Conservation (phyloP, 2,797 vertebrate genomes). For the Balearica regulorum region DNA sequence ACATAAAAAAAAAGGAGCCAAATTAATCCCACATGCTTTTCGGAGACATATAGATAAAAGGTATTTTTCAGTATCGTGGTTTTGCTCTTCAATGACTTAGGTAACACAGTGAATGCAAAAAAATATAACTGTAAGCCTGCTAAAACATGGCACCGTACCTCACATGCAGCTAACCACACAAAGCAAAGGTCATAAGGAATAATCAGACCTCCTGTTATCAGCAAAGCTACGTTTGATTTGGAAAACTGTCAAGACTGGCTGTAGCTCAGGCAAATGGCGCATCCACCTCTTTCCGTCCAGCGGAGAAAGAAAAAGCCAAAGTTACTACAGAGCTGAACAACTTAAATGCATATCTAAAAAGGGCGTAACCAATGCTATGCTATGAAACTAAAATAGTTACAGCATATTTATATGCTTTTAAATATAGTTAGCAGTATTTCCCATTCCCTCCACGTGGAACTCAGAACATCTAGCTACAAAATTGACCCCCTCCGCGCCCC, state of each 20-base stretch:
- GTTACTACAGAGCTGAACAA: constrained; percentile 22
- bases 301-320: constrained; percentile 22
- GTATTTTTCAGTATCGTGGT: not conserved
- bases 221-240: constrained; percentile 55
- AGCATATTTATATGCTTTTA: constrained; percentile 50
- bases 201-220: constrained; percentile 58
- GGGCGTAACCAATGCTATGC: constrained; percentile 53
- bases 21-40: not conserved
- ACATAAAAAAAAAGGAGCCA: not conserved
- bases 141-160: not conserved
- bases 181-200: constrained; percentile 59
- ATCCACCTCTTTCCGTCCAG: constrained; percentile 30
- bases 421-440: constrained; percentile 51
- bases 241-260: constrained; percentile 44
- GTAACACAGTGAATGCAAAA: not conserved
- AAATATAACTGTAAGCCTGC: not conserved
- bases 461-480: constrained; percentile 10
- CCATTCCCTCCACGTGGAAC: constrained; percentile 32
- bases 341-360: constrained; percentile 41
- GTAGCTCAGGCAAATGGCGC: constrained; percentile 33
- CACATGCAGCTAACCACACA: not conserved
- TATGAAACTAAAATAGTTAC: constrained; percentile 55
- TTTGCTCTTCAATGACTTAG: not conserved
- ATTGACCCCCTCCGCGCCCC: not conserved
- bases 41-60: not conserved